Conservation (phyloP, 2,113 vertebrate genomes). For the Odocoileus virginianus region DNA sequence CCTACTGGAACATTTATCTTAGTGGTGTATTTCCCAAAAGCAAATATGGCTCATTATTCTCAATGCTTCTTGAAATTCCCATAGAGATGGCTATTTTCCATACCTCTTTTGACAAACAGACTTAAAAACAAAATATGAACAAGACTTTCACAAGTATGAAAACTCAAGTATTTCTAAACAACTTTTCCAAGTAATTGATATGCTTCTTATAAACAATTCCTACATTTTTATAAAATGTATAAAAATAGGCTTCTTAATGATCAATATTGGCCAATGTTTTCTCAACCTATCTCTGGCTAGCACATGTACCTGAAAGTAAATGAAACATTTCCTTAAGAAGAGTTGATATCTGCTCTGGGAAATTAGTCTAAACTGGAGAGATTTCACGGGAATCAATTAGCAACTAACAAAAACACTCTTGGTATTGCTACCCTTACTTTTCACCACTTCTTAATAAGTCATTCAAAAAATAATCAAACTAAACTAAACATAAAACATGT, state of each 20-base stretch:
- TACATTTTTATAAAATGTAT: background rate
- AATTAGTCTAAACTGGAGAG: background rate
- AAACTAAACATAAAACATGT: background rate
- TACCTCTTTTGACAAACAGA: background rate
- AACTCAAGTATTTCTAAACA: background rate
- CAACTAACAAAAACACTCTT: background rate
- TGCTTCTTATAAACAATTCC: background rate
- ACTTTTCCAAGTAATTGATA: background rate
- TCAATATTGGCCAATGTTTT: background rate
- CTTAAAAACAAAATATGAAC: slow-evolving; percentile 25
- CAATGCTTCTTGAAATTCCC: background rate
- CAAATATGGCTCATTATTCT: background rate
- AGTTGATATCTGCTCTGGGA: background rate
- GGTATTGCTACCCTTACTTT: background rate
- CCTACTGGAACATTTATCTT: background rate
- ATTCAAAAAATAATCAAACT: background rate
- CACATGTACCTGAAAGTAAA: background rate
- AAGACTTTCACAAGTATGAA: background rate
- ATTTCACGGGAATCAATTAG: background rate
- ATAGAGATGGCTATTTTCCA: background rate
- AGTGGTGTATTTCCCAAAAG: background rate
- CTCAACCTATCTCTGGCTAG: background rate
- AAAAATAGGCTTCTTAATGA: background rate
- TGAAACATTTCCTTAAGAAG: background rate
- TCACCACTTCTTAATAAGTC: background rate